Conservation (phyloP, 2,113 vertebrate species). For the Oreochromis spilurus region DNA sequence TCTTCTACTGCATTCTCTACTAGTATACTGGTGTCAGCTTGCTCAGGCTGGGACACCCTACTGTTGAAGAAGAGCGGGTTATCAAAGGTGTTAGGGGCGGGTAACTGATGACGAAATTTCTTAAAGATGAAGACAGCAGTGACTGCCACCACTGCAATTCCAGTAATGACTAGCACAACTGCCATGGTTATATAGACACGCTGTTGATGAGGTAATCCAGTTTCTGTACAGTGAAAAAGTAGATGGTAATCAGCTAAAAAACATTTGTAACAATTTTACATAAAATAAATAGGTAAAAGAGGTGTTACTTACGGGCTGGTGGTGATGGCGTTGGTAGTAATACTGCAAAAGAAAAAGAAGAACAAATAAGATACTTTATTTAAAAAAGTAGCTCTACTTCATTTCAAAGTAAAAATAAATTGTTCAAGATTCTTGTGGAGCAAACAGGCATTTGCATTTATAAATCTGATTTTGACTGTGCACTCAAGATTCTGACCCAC, state of each 20-base stretch:
- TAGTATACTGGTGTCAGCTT: background rate
- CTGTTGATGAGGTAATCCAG: too few relatives aligned
- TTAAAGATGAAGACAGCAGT: background rate
- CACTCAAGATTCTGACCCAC: background rate
- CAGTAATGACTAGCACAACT: background rate
- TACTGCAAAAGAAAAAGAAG: background rate
- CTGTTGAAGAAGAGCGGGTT: slow-evolving; percentile 36
- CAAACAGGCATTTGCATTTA: background rate
- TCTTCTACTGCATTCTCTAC: slow-evolving; percentile 11
- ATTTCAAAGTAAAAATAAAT: background rate
- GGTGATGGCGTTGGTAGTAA: background rate
- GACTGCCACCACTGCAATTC: background rate
- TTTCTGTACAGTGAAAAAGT: too few relatives aligned
- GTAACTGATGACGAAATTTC: background rate
- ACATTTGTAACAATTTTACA: background rate
- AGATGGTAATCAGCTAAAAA: background rate
- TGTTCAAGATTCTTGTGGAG: background rate
- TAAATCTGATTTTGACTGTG: background rate
- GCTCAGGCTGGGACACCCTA: background rate
- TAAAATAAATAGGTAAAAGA: background rate
- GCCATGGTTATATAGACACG: background rate
- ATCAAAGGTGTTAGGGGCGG: background rate
- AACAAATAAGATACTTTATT: background rate
- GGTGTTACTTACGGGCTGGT: background rate
- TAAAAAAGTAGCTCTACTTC: background rate